These are phyloP conservation scores for Cynopterus sphinx DNA, from an alignment of 2,797 vertebrate genomes.

Conservation along the genomic window DNA sequence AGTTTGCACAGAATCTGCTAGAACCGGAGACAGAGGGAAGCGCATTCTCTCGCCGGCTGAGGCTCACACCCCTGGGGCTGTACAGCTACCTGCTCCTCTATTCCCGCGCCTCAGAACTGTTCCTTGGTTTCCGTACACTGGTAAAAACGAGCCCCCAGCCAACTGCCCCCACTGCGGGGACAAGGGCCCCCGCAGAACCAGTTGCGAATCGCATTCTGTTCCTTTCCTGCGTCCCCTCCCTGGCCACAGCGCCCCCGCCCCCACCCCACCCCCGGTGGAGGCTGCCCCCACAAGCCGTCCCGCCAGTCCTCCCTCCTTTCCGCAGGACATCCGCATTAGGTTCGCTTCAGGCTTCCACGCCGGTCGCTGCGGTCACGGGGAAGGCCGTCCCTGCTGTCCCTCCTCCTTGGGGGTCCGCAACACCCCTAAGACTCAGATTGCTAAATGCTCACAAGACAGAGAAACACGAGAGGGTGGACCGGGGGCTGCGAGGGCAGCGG, in stretches of 20 bases:
- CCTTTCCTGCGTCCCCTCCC: conserved; percentile 63
- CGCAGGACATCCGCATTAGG: conserved; percentile 99
- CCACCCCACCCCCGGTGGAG: conserved; percentile 80
- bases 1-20: not conserved
- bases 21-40: not conserved
- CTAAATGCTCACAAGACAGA: rapidly evolving
- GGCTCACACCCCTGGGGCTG: not conserved
- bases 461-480: rapidly evolving
- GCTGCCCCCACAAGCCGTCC: conserved; percentile 85
- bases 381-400: not conserved
- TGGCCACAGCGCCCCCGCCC: conserved; percentile 59
- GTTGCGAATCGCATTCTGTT: conserved; percentile 50
- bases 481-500: not conserved
- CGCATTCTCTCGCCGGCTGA: not conserved
- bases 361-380: conserved; percentile 53
- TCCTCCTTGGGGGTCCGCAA: not conserved
- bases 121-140: not conserved
- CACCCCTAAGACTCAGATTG: not conserved
- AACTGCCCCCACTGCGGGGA: not conserved
- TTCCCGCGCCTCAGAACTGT: not conserved
- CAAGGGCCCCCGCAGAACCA: conserved; percentile 51
- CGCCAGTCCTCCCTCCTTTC: conserved; percentile 87
- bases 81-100: not conserved
- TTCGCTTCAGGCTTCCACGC: conserved; percentile 94
- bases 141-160: not conserved